Evolutionary conservation across 1,140 invertebrate genomes (phyloP).

Genomic region (Choristoneura fumiferana): DNA sequence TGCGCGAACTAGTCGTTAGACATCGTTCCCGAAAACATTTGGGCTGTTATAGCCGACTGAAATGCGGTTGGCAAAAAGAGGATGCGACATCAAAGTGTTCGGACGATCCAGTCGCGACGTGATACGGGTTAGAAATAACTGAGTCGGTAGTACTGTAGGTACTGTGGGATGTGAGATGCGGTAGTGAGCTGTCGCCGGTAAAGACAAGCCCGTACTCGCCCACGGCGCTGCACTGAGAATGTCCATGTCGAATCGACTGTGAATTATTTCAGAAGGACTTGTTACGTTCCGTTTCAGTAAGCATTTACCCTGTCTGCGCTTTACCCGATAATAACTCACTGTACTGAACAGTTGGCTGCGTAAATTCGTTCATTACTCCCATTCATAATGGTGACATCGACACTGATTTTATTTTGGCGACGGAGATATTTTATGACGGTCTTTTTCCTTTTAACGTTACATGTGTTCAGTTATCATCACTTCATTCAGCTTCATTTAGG

Average conservation of each 20-base stretch:
- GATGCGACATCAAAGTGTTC: conserved; percentile 70
- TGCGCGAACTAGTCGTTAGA: conserved; percentile 37
- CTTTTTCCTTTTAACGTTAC: too few relatives aligned
- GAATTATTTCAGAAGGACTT: conserved; percentile 62
- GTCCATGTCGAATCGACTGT: conserved; percentile 58
- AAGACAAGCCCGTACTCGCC: conserved; percentile 49
- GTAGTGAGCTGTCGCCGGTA: conserved; percentile 37
- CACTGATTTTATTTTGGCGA: conserved; percentile 13
- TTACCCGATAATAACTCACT: conserved; percentile 55
- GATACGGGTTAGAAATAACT: conserved; percentile 72
- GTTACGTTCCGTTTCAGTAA: conserved; percentile 57
- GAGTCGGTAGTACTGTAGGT: conserved; percentile 20
- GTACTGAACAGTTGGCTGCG: conserved; percentile 39
- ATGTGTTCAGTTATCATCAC: too few relatives aligned
- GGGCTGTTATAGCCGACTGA: conserved; percentile 43
- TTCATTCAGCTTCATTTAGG: too few relatives aligned
- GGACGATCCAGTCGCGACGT: conserved; percentile 61
- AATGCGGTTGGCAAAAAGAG: conserved; percentile 73
- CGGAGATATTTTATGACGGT: background rate
- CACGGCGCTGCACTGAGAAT: conserved; percentile 41
- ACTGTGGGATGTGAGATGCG: background rate
- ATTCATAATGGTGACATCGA: conserved; percentile 30
- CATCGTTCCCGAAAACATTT: conserved; percentile 69
- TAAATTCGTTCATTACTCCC: conserved; percentile 51
- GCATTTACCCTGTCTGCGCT: conserved; percentile 38